Percentiles rank a stretch among this genome's conserved stretches.
Conservation (phyloP, 2,888 invertebrate species). For the Lepidocyrtinus sp. region DNA sequence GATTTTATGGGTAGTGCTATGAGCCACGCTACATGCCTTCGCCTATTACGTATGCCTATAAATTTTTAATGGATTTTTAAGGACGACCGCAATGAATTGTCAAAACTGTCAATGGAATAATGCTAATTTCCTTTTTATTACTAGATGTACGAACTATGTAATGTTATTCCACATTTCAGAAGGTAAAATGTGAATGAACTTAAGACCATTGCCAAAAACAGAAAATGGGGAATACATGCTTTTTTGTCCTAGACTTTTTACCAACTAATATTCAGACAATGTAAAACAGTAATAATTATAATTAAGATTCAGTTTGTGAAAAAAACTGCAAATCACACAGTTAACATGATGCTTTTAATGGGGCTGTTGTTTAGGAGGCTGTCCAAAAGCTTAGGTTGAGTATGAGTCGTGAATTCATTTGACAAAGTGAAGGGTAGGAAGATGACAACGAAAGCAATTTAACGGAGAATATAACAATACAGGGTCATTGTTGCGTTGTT, state of each 20-base stretch:
- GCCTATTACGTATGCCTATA: not conserved
- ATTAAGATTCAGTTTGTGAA: constrained; percentile 14
- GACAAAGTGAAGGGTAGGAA: constrained; percentile 50
- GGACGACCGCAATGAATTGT: constrained; percentile 20
- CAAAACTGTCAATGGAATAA: constrained; percentile 16
- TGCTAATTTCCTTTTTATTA: not conserved
- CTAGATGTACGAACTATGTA: not conserved
- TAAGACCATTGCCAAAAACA: constrained; percentile 11
- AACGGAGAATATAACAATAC: constrained; percentile 24
- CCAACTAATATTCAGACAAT: too few relatives aligned
- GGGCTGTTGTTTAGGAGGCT: not conserved
- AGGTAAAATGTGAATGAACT: constrained; percentile 15
- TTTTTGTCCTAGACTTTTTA: too few relatives aligned
- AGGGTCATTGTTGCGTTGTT: not conserved
- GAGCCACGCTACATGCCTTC: not conserved
- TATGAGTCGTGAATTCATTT: constrained; percentile 16
- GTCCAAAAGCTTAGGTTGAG: not conserved
- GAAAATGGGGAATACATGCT: too few relatives aligned
- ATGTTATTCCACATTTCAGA: too few relatives aligned
- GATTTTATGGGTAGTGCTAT: constrained; percentile 6
- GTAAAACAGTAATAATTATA: not conserved
- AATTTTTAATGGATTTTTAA: constrained; percentile 17
- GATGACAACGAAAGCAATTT: constrained; percentile 37
- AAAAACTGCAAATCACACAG: constrained; percentile 4
- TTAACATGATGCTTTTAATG: too few relatives aligned